Conservation (phyloP, 2,797 vertebrate genomes). For the Spea hammondii region DNA sequence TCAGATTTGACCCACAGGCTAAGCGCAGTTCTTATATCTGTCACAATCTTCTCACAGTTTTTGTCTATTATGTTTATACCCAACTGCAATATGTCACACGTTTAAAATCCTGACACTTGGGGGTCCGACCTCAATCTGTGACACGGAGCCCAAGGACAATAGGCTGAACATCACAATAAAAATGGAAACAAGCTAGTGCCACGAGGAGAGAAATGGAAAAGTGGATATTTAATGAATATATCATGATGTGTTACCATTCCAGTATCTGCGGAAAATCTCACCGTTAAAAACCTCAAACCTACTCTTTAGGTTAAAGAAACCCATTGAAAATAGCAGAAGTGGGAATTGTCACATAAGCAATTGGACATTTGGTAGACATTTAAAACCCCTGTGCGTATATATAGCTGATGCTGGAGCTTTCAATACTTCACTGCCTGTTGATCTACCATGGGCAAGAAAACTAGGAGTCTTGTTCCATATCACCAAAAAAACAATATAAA, state of each 20-base stretch:
- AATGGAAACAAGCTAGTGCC: background rate
- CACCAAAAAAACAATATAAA: too few species aligned
- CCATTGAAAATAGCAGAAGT: too few species aligned
- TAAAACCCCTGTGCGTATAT: too few species aligned
- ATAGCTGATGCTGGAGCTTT: too few species aligned
- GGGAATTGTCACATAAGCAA: too few species aligned
- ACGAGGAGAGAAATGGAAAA: background rate
- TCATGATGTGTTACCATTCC: background rate
- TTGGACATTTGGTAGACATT: too few species aligned
- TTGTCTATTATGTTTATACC: background rate
- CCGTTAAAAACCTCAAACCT: background rate
- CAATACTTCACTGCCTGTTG: too few species aligned
- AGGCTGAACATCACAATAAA: background rate
- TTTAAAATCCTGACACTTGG: conserved; percentile 2
- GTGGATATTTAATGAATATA: background rate
- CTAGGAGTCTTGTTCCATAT: too few species aligned
- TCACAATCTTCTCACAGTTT: background rate
- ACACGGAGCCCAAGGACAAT: background rate
- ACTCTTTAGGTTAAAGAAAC: too few species aligned
- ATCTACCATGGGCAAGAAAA: too few species aligned
- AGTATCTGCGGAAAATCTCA: background rate
- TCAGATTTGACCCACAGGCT: background rate
- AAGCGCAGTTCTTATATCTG: background rate
- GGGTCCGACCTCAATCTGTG: conserved; percentile 36
- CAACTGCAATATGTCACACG: background rate